A percentile compares a stretch with the other conserved stretches of the same genome.
Evolutionary conservation across 2,888 invertebrate genomes (phyloP).

Genomic region (Dasypolia templi): DNA sequence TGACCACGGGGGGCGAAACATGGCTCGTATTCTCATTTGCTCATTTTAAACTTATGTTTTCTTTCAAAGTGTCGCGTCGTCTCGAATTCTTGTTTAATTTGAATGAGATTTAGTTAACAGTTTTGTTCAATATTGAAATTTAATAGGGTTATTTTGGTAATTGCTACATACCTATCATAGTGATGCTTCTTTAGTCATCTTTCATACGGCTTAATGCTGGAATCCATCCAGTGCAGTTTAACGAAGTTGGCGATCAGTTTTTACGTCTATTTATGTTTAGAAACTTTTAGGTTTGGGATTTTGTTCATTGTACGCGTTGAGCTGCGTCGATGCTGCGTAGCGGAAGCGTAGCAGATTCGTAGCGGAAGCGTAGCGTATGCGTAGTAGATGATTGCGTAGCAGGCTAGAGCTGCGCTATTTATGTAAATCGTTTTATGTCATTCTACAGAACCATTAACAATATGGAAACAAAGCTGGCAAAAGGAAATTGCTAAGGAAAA

Average conservation of each 20-base stretch:
- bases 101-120: constrained; percentile 32
- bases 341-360: not conserved
- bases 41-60: constrained; percentile 72
- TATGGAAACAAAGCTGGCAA: not conserved
- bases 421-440: not conserved
- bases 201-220: not conserved
- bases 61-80: constrained; percentile 53
- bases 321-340: not conserved
- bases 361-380: not conserved
- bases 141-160: constrained; percentile 2
- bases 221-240: not conserved
- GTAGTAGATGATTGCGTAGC: not conserved
- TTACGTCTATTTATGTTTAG: too few relatives aligned
- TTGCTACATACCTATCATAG: constrained; percentile 1
- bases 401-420: not conserved
- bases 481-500: not conserved
- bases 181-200: not conserved
- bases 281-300: not conserved
- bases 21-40: constrained; percentile 73
- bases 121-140: constrained; percentile 23
- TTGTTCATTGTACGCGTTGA: not conserved
- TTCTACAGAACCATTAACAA: not conserved
- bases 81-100: constrained; percentile 53
- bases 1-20: constrained; percentile 71
- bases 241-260: not conserved